These are phyloP conservation scores for Artibeus jamaicensis DNA, from an alignment of 2,797 vertebrate species.

Conservation along the genomic window DNA sequence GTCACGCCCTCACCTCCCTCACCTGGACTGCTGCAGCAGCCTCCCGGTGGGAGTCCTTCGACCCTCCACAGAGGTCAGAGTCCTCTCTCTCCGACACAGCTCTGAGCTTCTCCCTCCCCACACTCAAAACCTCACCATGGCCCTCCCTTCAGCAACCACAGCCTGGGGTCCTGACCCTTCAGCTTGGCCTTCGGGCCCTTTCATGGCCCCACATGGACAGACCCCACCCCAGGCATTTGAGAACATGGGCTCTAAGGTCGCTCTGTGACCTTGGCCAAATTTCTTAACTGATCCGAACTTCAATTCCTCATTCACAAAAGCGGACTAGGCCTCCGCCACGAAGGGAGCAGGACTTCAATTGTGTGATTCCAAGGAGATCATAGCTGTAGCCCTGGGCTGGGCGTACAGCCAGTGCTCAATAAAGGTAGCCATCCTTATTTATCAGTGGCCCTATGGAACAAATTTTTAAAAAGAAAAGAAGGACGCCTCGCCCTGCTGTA, in stretches of 20 bases:
- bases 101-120: not conserved
- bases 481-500: too few species aligned
- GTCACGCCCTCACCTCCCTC: not conserved
- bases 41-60: not conserved
- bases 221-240: not conserved
- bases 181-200: not conserved
- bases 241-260: not conserved
- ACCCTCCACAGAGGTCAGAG: not conserved
- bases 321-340: not conserved
- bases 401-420: not conserved
- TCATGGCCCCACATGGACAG: not conserved
- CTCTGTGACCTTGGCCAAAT: conserved; percentile 21
- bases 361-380: not conserved
- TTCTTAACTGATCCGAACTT: not conserved
- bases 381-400: not conserved
- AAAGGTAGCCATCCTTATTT: not conserved
- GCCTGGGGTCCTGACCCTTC: not conserved
- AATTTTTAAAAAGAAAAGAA: not conserved
- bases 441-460: not conserved
- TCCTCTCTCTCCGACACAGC: not conserved
- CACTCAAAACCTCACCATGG: not conserved
- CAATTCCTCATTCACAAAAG: not conserved
- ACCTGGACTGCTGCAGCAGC: not conserved
- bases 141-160: not conserved
- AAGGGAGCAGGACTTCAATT: not conserved